These are phyloP conservation scores for Petrophora chlorosata DNA, from an alignment of 2,888 invertebrate genomes.

Conservation along the genomic window DNA sequence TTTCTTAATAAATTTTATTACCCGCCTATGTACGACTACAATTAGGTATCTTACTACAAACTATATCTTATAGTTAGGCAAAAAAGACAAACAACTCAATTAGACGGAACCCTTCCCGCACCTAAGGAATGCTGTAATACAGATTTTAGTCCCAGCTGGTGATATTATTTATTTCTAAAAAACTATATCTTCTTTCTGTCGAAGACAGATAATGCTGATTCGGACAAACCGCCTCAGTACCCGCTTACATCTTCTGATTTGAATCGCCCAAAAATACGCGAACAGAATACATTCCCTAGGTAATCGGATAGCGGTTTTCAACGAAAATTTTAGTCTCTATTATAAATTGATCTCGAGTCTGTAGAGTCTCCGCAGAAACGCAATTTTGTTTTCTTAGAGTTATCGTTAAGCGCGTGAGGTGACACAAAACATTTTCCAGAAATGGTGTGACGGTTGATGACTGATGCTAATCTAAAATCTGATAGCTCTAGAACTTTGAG, in stretches of 20 bases:
- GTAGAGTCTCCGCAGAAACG: slow-evolving; percentile 55
- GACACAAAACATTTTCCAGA: slow-evolving; percentile 40
- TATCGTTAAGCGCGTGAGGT: slow-evolving; percentile 39
- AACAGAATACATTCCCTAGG: slow-evolving; percentile 66
- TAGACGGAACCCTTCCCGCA: no score
- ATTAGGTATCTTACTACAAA: no score
- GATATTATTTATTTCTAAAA: no score
- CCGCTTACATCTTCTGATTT: slow-evolving; percentile 43
- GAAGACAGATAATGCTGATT: no score
- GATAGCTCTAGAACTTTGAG: slow-evolving; percentile 18
- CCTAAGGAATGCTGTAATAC: no score
- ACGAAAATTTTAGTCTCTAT: slow-evolving; percentile 67
- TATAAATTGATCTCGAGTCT: slow-evolving; percentile 69
- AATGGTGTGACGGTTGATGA: slow-evolving; percentile 26
- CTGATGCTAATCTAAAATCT: slow-evolving; percentile 29
- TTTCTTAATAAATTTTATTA: no score
- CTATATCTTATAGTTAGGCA: no score
- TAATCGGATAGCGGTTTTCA: slow-evolving; percentile 75
- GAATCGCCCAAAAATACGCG: slow-evolving; percentile 47
- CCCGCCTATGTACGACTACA: no score
- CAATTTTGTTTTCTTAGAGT: slow-evolving; percentile 50
- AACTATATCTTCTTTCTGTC: no score
- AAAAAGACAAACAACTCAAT: no score
- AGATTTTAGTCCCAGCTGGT: no score
- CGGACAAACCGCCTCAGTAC: not conserved